phyloP scores from a whole-genome alignment of 2,797 vertebrate genomes.

The Hapalemur alaotrensis region DNA sequence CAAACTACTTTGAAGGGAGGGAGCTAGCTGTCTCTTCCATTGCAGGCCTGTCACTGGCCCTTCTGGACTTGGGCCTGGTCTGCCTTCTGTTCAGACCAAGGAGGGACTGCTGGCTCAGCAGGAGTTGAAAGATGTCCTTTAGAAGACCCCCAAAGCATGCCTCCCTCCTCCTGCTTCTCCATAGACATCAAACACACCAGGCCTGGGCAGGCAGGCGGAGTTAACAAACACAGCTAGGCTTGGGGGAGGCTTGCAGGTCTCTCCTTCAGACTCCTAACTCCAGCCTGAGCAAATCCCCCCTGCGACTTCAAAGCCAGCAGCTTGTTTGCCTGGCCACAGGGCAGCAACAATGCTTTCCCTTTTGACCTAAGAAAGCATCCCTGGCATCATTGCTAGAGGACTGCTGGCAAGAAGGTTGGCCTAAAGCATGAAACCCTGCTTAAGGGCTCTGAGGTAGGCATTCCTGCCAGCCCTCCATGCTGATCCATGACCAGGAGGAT shows the following conservation, averaged over 20 bases:
- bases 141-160: background rate
- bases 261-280: conserved; percentile 66
- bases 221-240: conserved; percentile 68
- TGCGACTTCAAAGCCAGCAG: conserved; percentile 76
- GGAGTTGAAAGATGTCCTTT: background rate
- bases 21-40: background rate
- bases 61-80: background rate
- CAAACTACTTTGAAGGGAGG: background rate
- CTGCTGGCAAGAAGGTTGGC: background rate
- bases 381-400: background rate
- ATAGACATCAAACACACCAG: conserved; percentile 57
- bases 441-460: background rate
- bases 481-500: background rate
- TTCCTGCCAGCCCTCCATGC: background rate
- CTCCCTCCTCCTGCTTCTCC: conserved; percentile 34
- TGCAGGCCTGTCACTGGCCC: background rate
- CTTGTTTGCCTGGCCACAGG: conserved; percentile 67
- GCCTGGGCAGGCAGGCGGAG: background rate
- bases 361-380: conserved; percentile 55
- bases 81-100: background rate
- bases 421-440: background rate
- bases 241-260: conserved; percentile 4
- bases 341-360: conserved; percentile 76
- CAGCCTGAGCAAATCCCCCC: conserved; percentile 66
- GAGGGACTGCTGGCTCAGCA: background rate